Evolutionary conservation across 2,113 vertebrate genomes (phyloP).

Genomic region (Cryptotis parvus): DNA sequence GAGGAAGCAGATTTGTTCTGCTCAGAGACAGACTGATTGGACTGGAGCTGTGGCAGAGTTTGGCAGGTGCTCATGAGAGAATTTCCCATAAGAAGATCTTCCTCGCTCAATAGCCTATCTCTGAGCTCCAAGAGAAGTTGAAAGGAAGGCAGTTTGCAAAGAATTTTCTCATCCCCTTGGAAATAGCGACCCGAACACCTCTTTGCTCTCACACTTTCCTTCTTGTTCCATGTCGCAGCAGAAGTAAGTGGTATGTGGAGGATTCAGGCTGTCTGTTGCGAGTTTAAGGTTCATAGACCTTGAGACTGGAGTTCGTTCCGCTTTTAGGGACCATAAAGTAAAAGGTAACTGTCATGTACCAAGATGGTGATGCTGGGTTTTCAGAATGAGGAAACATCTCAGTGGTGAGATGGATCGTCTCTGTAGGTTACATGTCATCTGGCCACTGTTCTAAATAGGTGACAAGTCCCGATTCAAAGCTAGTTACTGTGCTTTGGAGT

Average conservation of each 20-base stretch:
- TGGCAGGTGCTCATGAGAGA: background rate
- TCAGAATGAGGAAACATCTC: background rate
- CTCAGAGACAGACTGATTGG: background rate
- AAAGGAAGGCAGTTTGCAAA: background rate
- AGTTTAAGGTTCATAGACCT: background rate
- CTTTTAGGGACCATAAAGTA: constrained; percentile 16
- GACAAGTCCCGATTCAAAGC: background rate
- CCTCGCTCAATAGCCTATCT: background rate
- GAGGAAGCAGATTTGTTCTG: constrained; percentile 8
- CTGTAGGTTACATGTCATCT: background rate
- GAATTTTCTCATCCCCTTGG: background rate
- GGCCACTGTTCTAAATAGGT: background rate
- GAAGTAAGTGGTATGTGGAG: background rate
- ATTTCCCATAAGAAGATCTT: background rate
- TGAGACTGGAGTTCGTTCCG: background rate
- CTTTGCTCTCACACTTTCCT: background rate
- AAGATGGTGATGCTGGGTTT: constrained; percentile 13
- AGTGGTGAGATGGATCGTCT: background rate
- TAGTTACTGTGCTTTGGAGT: background rate
- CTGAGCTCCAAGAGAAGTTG: background rate
- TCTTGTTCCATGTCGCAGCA: background rate
- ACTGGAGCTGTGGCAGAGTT: background rate
- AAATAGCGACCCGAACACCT: background rate
- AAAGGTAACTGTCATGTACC: background rate
- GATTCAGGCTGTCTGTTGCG: background rate